phyloP scores from a whole-genome alignment of 2,797 vertebrate genomes.

The Sandelia bainsii region DNA sequence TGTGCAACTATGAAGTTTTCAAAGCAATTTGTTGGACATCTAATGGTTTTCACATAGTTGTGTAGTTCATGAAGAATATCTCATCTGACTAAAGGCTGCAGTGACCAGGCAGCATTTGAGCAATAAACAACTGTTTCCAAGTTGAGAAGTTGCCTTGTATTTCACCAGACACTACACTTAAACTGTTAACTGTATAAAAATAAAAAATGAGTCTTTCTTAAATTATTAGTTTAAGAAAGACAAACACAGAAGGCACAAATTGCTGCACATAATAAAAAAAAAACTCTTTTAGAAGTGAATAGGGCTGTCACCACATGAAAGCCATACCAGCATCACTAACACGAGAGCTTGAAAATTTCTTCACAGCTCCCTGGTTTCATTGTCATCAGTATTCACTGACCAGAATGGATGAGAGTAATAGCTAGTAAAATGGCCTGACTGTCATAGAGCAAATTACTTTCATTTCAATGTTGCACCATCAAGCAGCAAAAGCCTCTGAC shows the following conservation, averaged over 20 bases:
- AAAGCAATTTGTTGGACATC: conserved; percentile 59
- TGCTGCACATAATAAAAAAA: conserved; percentile 20
- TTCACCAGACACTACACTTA: conserved; percentile 3
- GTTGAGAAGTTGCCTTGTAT: conserved; percentile 14
- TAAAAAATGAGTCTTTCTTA: background rate
- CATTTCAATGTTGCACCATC: conserved; percentile 70
- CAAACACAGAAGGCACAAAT: conserved; percentile 3
- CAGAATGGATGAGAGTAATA: conserved; percentile 79
- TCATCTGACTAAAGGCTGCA: conserved; percentile 45
- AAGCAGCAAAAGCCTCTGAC: conserved; percentile 73
- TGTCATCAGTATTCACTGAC: conserved; percentile 79
- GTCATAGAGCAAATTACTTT: conserved; percentile 80
- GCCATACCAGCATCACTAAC: conserved; percentile 61
- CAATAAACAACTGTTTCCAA: conserved; percentile 40
- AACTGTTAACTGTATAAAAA: conserved; percentile 12
- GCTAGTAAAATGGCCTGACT: conserved; percentile 78
- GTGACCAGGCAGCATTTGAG: conserved; percentile 38
- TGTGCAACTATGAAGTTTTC: conserved; percentile 55
- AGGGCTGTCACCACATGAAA: conserved; percentile 36
- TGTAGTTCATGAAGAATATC: conserved; percentile 55
- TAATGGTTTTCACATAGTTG: conserved; percentile 62
- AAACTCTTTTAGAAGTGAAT: conserved; percentile 43
- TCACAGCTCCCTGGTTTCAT: conserved; percentile 76
- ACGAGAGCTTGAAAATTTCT: conserved; percentile 62
- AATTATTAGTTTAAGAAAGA: conserved; percentile 12